These are phyloP conservation scores for Bagarius yarrelli DNA, from an alignment of 2,113 vertebrate species.

Conservation along the genomic window DNA sequence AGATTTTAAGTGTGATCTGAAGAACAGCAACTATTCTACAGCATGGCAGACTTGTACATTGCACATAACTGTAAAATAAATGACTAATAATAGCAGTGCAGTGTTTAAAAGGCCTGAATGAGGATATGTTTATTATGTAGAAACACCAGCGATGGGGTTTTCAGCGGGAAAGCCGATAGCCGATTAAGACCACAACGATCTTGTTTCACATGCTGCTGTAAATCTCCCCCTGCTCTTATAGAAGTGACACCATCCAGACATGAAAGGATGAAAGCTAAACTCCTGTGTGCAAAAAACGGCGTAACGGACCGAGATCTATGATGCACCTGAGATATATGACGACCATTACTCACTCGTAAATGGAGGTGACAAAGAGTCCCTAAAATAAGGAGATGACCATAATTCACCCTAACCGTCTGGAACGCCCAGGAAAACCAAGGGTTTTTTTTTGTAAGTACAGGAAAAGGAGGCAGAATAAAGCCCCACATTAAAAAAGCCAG, in stretches of 20 bases:
- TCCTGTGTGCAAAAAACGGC: conserved; percentile 14
- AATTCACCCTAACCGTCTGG: conserved; percentile 38
- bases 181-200: background rate
- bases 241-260: background rate
- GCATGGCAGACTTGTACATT: background rate
- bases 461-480: background rate
- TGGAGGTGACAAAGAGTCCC: conserved; percentile 36
- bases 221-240: background rate
- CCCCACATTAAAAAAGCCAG: background rate
- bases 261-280: conserved; percentile 34
- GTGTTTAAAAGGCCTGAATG: background rate
- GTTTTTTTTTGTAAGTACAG: background rate
- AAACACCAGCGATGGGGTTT: background rate
- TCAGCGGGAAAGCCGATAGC: background rate
- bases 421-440: conserved; percentile 18
- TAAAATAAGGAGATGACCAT: conserved; percentile 46
- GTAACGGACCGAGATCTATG: conserved; percentile 32
- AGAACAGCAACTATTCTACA: background rate
- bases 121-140: background rate
- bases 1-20: background rate
- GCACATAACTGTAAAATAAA: background rate
- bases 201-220: conserved; percentile 24
- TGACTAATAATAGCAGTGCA: background rate
- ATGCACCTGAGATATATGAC: conserved; percentile 38
- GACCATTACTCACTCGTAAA: conserved; percentile 45